Percentiles rank a stretch among this genome's conserved stretches.
These are phyloP conservation scores for Acronicta leporina DNA, from an alignment of 2,888 invertebrate genomes.

Conservation along the genomic window DNA sequence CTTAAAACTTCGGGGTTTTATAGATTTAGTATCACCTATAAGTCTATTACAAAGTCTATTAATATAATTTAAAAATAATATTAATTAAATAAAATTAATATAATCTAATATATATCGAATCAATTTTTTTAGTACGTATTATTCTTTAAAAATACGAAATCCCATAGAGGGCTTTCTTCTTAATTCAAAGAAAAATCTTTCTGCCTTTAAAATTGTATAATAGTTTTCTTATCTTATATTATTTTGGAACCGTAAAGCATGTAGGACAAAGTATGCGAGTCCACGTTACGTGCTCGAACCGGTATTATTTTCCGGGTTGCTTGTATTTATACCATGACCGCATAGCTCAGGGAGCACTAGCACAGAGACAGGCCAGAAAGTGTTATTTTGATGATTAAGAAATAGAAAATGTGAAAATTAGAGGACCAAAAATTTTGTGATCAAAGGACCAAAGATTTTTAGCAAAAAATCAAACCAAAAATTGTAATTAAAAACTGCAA, in stretches of 20 bases:
- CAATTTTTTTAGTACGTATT: too few species aligned
- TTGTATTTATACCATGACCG: constrained; percentile 69
- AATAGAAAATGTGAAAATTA: constrained; percentile 14
- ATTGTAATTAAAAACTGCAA: neutral
- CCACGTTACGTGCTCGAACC: constrained; percentile 36
- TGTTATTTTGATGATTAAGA: constrained; percentile 35
- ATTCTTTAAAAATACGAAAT: too few species aligned
- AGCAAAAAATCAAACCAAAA: too few species aligned
- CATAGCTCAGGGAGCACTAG: constrained; percentile 73
- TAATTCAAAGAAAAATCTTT: too few species aligned
- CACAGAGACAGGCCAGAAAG: constrained; percentile 49
- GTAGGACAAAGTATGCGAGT: constrained; percentile 41
- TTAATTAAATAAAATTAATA: too few species aligned
- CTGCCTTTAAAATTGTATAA: neutral
- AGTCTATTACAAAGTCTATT: too few species aligned
- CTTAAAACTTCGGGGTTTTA: too few species aligned
- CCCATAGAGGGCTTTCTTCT: too few species aligned
- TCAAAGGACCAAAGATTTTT: neutral
- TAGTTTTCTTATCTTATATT: constrained; percentile 4
- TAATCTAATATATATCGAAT: too few species aligned
- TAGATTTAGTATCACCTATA: too few species aligned
- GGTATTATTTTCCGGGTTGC: constrained; percentile 55
- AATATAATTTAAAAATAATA: too few species aligned
- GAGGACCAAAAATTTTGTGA: neutral
- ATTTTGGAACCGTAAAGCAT: constrained; percentile 32